Evolutionary conservation across 1,140 invertebrate genomes (phyloP), one percentile per base, ranked within the genome.

Genomic region (Chrysomallon squamiferum): DNA sequence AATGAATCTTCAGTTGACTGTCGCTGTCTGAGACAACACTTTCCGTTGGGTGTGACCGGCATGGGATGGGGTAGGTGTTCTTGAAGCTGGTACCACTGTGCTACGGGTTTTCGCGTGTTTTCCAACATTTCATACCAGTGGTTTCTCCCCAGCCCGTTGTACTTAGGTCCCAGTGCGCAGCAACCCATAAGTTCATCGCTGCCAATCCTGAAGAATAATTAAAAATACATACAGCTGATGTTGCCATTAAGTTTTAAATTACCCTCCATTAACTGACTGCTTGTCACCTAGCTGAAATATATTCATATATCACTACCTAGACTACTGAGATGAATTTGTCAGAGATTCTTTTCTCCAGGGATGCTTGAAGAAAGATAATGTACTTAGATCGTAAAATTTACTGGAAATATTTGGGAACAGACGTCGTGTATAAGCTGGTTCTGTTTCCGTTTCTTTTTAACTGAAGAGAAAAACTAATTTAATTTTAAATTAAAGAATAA

Each of bases 51-150:
- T 3, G 50, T 59, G 49, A 64, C 64, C 15, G 52, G 50, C 2
- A 64, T 56, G 3, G 65, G 61, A 33, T 65, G 65, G 87, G 38
- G 91, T 86, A 57, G 90, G 84, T 62, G 89, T 89, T 84, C 82
- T 33, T 77, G 72, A 18, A 95, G 86, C 0, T 91, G 88, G 78
- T 95, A 94, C 93, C 93, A 94, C 81, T 95, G 93, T 2, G 93
- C 92, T 1, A 94, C 91, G 0, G 93, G 93, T 80, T 92, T 92
- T 20, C 93, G 87, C 5, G 93, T 91, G 84, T 91, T 93, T 78
- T 94, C 92, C 76, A 94, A 77, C 93, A 95, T 95, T 83, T 94
- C 92, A 59, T 92, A 87, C 94, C 94, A 96, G 80, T 96, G 94
- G 78, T 95, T 92, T 50, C 92, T 88, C 2, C 93, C 93, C 11